Base-by-base conservation (phyloP, 2,113 vertebrate species). In the Gila orcuttii region DNA sequence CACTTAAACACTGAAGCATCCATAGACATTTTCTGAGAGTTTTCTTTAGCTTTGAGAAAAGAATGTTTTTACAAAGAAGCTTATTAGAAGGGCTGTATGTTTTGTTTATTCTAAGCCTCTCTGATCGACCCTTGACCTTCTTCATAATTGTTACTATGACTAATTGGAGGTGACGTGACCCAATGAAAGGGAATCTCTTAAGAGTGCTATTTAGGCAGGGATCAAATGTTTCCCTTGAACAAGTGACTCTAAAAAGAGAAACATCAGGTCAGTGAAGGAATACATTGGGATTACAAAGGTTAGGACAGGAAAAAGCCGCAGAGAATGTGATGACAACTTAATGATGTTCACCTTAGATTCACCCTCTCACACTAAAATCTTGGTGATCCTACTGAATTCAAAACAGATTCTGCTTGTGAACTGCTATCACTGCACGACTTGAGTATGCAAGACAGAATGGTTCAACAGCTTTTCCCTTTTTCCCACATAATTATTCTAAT, bases 51-150 rank as follows among this genome's bases (percentile, higher is more conserved):
- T 21, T 57, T 57, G 19, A 21, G 52, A 57, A 55, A 57, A 21
- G 52, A 55, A 57, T 21, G 17, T 57, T 57, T 57, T 57, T 57
- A 3, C 2, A 21, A 57, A 57, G 4, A 76, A 28, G 31, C 36
- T 57, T 45, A 21, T 42, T 15, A 47, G 36, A 62, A 60, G 55
- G 79, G 60, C 23, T 57, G 8, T 45, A 86, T 45, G 66, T 60
- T 85, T 86, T 83, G 84, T 90, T 90, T 88, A 69, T 83, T 59
- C 79, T 85, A 8, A 55, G 21, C 79, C 66, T 7, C 80, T 71
- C 81, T 78, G 33, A 81, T 75, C 62, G 68, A 89, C 87, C 59
- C 88, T 88, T 88, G 86, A 90, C 90, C 83, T 88, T 74, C 50
- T 77, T 59, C 78, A 86, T 81, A 59, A 86, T 87, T 86, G 83